A percentile compares a stretch with the other conserved stretches of the same genome.
Conservation (phyloP, 2,113 vertebrate genomes). For the Ginglymostoma cirratum region DNA sequence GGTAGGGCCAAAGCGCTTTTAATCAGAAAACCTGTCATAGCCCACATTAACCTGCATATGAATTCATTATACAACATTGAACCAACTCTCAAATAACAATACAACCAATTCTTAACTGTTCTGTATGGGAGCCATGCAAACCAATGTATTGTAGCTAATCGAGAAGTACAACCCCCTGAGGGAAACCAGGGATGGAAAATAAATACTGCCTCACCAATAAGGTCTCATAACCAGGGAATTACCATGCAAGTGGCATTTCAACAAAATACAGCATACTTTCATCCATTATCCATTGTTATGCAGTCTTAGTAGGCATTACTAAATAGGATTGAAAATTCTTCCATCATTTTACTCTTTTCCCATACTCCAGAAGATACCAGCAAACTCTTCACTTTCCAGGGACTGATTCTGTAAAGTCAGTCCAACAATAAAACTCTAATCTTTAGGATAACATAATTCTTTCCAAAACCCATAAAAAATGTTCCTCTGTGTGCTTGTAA, state of each 20-base stretch:
- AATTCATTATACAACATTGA: background rate
- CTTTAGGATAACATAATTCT: background rate
- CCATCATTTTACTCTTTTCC: background rate
- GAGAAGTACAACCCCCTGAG: background rate
- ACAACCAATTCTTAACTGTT: background rate
- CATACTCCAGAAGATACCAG: background rate
- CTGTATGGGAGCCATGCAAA: background rate
- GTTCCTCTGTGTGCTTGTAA: background rate
- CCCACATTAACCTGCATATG: background rate
- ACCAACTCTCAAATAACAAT: no score
- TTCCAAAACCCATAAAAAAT: background rate
- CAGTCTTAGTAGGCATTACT: background rate
- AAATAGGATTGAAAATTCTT: background rate
- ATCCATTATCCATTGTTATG: background rate
- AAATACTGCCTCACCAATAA: background rate
- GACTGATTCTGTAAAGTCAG: background rate
- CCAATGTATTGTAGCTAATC: background rate
- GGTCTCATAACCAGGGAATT: background rate
- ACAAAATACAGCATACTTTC: background rate
- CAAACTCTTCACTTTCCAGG: background rate
- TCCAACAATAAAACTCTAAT: background rate
- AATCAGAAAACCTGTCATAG: background rate
- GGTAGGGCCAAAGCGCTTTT: no score
- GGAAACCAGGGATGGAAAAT: background rate
- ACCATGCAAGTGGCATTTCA: background rate